These are phyloP conservation scores for Dryoscopus gambensis DNA, from an alignment of 2,113 vertebrate species.

Conservation along the genomic window DNA sequence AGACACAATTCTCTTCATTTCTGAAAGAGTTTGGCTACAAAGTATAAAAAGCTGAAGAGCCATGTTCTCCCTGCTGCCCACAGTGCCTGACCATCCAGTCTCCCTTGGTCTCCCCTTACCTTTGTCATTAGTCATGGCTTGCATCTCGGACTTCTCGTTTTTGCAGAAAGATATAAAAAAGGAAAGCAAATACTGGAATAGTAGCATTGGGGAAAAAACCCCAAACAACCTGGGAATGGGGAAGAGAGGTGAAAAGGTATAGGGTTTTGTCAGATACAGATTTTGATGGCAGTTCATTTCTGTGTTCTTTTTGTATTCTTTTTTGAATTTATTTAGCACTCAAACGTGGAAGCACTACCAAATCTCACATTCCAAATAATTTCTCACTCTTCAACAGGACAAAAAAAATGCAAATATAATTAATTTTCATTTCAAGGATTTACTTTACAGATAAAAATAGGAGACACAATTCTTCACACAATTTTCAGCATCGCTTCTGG, in stretches of 20 bases:
- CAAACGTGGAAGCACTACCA: neutral
- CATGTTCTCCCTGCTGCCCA: neutral
- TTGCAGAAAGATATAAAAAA: neutral
- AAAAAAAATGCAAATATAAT: neutral
- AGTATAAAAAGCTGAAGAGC: neutral
- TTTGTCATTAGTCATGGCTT: neutral
- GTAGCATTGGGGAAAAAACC: neutral
- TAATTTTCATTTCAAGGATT: neutral
- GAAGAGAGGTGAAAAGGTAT: neutral
- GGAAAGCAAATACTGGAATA: neutral
- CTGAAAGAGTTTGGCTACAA: neutral
- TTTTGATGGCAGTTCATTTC: neutral
- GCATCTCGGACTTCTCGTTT: neutral
- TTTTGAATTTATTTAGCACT: neutral
- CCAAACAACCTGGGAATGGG: fast-evolving
- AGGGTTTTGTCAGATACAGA: neutral
- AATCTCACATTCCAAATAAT: neutral
- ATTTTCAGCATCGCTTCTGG: neutral
- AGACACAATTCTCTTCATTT: neutral
- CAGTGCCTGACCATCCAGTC: neutral
- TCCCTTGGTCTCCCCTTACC: neutral
- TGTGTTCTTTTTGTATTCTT: neutral
- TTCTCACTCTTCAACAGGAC: neutral
- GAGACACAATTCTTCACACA: neutral
- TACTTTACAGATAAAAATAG: neutral